A percentile compares a stretch with the other conserved stretches of the same genome.
Conservation (phyloP, 2,113 vertebrate genomes). For the Serinus canaria region DNA sequence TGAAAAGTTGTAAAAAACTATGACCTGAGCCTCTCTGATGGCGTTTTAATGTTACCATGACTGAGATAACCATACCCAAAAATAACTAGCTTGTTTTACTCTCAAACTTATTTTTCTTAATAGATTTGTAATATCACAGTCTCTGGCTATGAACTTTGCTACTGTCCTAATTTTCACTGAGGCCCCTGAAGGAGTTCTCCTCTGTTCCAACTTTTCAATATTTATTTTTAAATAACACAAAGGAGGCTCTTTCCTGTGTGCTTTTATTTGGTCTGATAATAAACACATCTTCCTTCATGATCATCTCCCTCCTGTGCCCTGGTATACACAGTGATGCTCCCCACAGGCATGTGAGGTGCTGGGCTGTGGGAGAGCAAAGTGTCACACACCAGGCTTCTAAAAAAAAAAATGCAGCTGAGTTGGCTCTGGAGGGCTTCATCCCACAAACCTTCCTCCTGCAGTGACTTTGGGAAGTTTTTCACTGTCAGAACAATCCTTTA, state of each 20-base stretch:
- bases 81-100: not conserved
- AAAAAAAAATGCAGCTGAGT: not conserved
- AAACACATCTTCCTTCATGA: not conserved
- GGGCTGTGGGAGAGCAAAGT: not conserved
- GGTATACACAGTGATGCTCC: not conserved
- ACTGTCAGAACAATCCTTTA: not conserved
- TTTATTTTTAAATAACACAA: not conserved
- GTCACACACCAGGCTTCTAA: not conserved
- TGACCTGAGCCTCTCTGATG: not conserved
- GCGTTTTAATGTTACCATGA: not conserved
- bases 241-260: not conserved
- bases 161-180: not conserved
- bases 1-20: not conserved
- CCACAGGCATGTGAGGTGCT: rapidly evolving
- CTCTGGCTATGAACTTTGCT: not conserved
- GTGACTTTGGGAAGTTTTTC: not conserved
- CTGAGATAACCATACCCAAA: not conserved
- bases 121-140: not conserved
- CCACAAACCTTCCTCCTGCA: not conserved
- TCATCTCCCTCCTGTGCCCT: not conserved
- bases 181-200: not conserved
- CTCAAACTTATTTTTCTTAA: not conserved
- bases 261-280: not conserved
- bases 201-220: not conserved
- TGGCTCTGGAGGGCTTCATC: not conserved